Base-by-base conservation (phyloP, 2,113 vertebrate genomes). In the Muntiacus muntjak region DNA sequence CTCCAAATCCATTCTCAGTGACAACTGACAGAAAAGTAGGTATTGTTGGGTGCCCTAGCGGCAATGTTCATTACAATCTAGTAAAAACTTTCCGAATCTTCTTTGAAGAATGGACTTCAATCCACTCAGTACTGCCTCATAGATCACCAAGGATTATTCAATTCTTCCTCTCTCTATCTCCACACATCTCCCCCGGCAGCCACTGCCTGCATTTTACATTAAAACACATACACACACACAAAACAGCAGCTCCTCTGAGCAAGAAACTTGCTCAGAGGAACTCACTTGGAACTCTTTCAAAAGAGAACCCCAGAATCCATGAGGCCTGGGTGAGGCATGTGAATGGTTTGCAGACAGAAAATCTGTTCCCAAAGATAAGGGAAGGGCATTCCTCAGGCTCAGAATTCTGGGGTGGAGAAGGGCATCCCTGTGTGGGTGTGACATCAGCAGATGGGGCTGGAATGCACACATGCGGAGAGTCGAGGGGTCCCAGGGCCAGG, bases 401-500 rank as follows among this genome's bases (percentile, higher is more conserved):
- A 71, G 83, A 91, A 89, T 33, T 58, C 91, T 60, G 33, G 84
- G 33, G 55, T 81, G 57, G 97, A 98, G 94, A 96, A 97, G 95
- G 96, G 82, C 2, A 64, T 93, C 96, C 98, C 98, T 97, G 97
- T 94, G 17, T 25, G n/a, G 74, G 2, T 93, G 97, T 99, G 98
- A 99, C 98, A 98, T 99, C 98, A 99, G 97, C 98, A 94, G 21
- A 74, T 6, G 0, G 26, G 50, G 67, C 55, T 28, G 98, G 98
- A 98, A 98, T 16, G 83, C 43, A 1, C 87, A 98, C 98, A 98
- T 98, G 97, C 74, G 0, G 55, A 67, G 79, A 92, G 52, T 15
- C 15, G 95, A 93, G 67, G 97, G 89, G 91, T 28, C 0, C 0
- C 5, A 0, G 0, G 91, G 23, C 76, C 2, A 0, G 88, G 10